Base-by-base conservation (phyloP, 1,140 invertebrate species). In the Macrotrachela quadricornifera region DNA sequence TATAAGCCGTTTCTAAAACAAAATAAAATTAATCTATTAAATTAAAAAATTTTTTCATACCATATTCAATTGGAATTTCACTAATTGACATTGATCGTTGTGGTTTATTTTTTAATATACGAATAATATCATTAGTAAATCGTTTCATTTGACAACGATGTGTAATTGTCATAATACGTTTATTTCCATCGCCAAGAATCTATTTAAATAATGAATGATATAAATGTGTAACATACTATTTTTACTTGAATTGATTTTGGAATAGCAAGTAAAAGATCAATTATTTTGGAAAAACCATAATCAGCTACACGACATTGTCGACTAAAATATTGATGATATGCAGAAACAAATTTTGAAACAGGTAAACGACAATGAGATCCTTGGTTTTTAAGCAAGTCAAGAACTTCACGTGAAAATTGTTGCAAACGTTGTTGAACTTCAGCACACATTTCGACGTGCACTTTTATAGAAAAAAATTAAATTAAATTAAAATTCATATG, bases 241-340 rank as follows among this genome's bases (percentile, higher is more conserved):
- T 66, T 63, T 68, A 85, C 82, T 71, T 92, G 85, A 15, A 92
- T 78, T 53, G 85, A 79, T 65, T 83, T 78, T n/a, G 84, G 78
- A 6, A 94, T 70, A 17, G 84, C 80, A 61, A 87, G 82, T 41
- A 95, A 75, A 14, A 95, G 68, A 68, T 92, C 85, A 11, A 83
- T 79, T 1, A 94, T 70, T 66, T 85, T 85, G 0, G 83, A 88
- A 62, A 82, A 92, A 14, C 88, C 88, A 69, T 92, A 95, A 72
- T 91, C 85, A 16, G 87, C 85, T 1, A 94, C 85, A 54, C 86
- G 75, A 64, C 85, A 91, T 65, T 92, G 87, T 21, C 83, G 76
- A 1, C 85, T 85, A 70, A 90, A 92, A 69, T 90, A 85, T 70
- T 88, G 85, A 64, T 92, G 87, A 72, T 91, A 95, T 10, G 82